Conservation (phyloP, 2,888 invertebrate species). For the Drosophila neonasuta region DNA sequence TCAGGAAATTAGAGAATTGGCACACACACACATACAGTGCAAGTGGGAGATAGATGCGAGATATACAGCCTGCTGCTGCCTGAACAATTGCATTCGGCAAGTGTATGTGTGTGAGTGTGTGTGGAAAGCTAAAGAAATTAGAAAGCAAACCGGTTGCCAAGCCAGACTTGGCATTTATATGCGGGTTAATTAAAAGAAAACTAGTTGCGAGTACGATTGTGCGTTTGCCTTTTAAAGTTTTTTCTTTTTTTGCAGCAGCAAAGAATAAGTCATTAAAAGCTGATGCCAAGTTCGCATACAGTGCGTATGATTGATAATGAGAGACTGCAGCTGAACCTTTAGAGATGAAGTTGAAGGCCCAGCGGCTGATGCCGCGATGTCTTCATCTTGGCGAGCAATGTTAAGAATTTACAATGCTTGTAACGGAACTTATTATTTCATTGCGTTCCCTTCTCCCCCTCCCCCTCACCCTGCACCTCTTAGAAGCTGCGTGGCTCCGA, state of each 20-base stretch:
- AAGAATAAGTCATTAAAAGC: slow-evolving; percentile 71
- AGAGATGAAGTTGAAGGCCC: background rate
- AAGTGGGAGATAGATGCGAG: background rate
- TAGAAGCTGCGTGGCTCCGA: background rate
- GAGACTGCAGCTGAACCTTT: slow-evolving; percentile 21
- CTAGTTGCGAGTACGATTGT: slow-evolving; percentile 60
- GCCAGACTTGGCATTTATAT: slow-evolving; percentile 64
- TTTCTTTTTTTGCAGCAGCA: background rate
- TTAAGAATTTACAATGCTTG: slow-evolving; percentile 61
- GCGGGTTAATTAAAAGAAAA: slow-evolving; percentile 76
- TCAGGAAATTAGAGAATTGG: slow-evolving; percentile 66
- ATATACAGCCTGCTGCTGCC: slow-evolving; percentile 1
- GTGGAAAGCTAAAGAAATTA: slow-evolving; percentile 70
- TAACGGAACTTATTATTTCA: slow-evolving; percentile 70
- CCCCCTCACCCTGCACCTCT: too few species aligned
- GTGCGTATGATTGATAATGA: slow-evolving; percentile 76
- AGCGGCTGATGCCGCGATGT: slow-evolving; percentile 15
- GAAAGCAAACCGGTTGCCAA: slow-evolving; percentile 70
- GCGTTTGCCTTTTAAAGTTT: slow-evolving; percentile 49
- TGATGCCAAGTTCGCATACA: slow-evolving; percentile 45
- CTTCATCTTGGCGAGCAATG: slow-evolving; percentile 49
- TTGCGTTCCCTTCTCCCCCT: slow-evolving; percentile 9
- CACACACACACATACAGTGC: slow-evolving; percentile 42
- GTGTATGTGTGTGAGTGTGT: slow-evolving; percentile 20
- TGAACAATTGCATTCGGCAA: slow-evolving; percentile 21